Base-by-base conservation (phyloP, 2,797 vertebrate genomes). In the Silurus lanzhouensis region DNA sequence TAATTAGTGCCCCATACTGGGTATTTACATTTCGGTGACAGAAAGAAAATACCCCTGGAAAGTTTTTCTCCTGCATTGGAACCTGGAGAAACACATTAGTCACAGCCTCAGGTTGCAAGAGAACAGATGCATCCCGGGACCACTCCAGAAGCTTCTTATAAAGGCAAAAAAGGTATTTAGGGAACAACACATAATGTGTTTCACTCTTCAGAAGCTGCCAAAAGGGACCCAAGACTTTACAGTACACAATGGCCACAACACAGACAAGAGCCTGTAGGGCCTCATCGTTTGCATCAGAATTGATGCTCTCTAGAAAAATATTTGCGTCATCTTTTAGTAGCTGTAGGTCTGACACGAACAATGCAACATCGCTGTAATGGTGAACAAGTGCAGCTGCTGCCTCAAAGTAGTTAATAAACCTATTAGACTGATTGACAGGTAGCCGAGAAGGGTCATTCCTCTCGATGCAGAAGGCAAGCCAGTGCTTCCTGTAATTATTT, bases 141-240 rank as follows among this genome's bases (percentile, higher is more conserved):
- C 95, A 96, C 72, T 95, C 91, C 0, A 95, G 90, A 80, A 95
- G 94, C 87, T 90, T 94, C 19, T 95, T 93, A 82, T 95, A 94
- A 85, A 96, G 92, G 44, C 76, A 88, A 0, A 93, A 92, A 19
- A 95, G 66, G 88, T 95, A 94, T 81, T 88, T 90, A 80, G 91
- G 89, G 71, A 91, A 96, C 13, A 89, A 90, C 0, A 91, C 74
- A 80, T 95, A 96, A 76, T 96, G 93, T 1, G 90, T 94, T 8
- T 85, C 91, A 44, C 95, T 95, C 78, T 91, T 94, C 67, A 96
- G 89, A 0, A 96, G 94, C 88, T 96, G 95, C 94, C 93, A 95
- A 88, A 94, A 94, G n/a, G 95, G 95, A 1, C 95, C 95, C 0
- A 96, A 86, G 8, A 96, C 86, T 91, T 96, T 96, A 88, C 94